Base-by-base conservation (phyloP, 2,797 vertebrate genomes). In the Sebastes trivittatus region DNA sequence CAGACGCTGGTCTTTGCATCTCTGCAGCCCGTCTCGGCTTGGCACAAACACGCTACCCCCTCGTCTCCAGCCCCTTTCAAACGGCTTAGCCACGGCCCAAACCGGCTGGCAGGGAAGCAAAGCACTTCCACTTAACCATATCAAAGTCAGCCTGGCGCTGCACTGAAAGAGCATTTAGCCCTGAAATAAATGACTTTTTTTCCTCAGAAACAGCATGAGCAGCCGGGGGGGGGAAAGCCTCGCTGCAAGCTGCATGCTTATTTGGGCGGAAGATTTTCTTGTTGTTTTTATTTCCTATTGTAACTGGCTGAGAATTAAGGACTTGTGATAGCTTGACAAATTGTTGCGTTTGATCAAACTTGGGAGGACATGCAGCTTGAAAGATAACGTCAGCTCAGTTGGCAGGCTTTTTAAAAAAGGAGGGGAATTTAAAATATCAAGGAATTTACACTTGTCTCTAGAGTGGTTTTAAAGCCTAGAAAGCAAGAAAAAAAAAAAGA, bases 111-210 rank as follows among this genome's bases (percentile, higher is more conserved):
- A 93, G 83, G 62, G 46, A 82, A 66, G 91, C 88, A 93, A 91
- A 93, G 91, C 88, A 66, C 82, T 85, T 91, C 82, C 90, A 90
- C 91, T 95, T 92, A 92, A 93, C 89, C 88, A 93, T 90, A 93
- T 94, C 90, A 94, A 94, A 94, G 90, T 84, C 89, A 72, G 60
- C 54, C 81, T 91, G 81, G 80, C 67, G 46, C 88, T 75, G 77
- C 78, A 83, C 65, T 86, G 77, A 91, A 85, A 87, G 75, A 72
- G 68, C 72, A 81, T 91, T 89, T 83, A 75, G 72, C 75, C 70
- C 52, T 77, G 36, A 30, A 29, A 73, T 79, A 79, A 70, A 46
- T 7, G 13, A 2, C 9, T 29, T 70, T 65, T 75, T 73, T 23
- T 1, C 34, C 55, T 79, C 22, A 74, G 65, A 65, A 81, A 69